Evolutionary conservation across 2,888 invertebrate genomes (phyloP).

Genomic region (Carpatolechia fugitivella): DNA sequence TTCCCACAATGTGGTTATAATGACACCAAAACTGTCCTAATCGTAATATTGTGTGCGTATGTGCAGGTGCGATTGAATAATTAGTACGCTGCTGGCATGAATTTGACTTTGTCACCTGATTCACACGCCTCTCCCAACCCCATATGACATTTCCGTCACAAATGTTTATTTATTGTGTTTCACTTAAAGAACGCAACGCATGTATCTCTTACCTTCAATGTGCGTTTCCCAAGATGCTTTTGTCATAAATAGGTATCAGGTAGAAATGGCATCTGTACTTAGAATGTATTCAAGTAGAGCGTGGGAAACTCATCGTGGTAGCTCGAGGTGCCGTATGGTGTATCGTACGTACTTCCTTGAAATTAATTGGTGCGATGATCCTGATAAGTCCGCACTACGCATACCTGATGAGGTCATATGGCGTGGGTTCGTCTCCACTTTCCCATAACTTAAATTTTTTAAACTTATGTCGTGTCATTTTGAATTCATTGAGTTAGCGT

Average conservation of each 20-base stretch:
- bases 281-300: constrained; percentile 29
- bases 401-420: constrained; percentile 69
- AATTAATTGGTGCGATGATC: constrained; percentile 71
- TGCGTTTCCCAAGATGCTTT: constrained; percentile 3
- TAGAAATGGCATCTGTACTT: constrained; percentile 6
- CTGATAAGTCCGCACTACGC: constrained; percentile 61
- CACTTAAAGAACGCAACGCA: not conserved
- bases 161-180: not conserved
- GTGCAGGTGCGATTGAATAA: constrained; percentile 69
- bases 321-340: constrained; percentile 62
- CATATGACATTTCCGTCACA: constrained; percentile 16
- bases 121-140: constrained; percentile 44
- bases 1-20: constrained; percentile 53
- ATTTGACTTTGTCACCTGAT: constrained; percentile 57
- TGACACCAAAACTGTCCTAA: constrained; percentile 53
- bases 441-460: constrained; percentile 50
- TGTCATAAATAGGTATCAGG: not conserved
- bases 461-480: constrained; percentile 10
- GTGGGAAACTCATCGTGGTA: constrained; percentile 55
- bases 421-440: constrained; percentile 42
- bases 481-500: constrained; percentile 8
- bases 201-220: not conserved
- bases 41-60: constrained; percentile 46
- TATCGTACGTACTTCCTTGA: constrained; percentile 62
- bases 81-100: constrained; percentile 49